A percentile compares a stretch with the other conserved stretches of the same genome.
Evolutionary conservation across 2,797 vertebrate species (phyloP).

Genomic region (Tenualosa thibaudeaui): DNA sequence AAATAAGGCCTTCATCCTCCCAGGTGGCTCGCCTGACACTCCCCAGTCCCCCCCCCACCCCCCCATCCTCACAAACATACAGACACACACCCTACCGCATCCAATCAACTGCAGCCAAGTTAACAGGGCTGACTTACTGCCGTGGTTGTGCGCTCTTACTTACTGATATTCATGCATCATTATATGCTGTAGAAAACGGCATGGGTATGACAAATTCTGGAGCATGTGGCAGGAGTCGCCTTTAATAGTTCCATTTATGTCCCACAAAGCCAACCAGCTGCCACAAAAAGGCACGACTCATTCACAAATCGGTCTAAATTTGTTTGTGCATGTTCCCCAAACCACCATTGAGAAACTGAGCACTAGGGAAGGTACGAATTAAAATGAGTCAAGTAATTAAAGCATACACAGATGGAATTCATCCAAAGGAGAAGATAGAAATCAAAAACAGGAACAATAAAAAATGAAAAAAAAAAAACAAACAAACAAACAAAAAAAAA

Average conservation of each 20-base stretch:
- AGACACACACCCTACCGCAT: constrained; percentile 1
- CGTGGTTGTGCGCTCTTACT: background rate
- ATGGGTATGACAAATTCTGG: background rate
- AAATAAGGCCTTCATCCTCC: constrained; percentile 16
- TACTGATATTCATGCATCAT: background rate
- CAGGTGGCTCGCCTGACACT: background rate
- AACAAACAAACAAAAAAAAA: background rate
- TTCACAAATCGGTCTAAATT: background rate
- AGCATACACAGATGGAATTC: constrained; percentile 18
- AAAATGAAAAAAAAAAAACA: background rate
- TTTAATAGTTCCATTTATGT: constrained; percentile 8
- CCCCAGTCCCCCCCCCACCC: background rate
- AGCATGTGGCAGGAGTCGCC: background rate
- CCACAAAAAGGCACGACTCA: background rate
- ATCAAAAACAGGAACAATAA: background rate
- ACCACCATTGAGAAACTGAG: constrained; percentile 20
- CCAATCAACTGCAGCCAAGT: too few species aligned
- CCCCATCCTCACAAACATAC: constrained; percentile 2
- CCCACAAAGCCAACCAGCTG: constrained; percentile 15
- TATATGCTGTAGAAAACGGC: background rate
- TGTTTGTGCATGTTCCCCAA: constrained; percentile 19
- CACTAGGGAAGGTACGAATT: background rate
- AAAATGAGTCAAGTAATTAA: background rate
- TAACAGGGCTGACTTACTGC: background rate
- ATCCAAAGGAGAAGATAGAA: constrained; percentile 7